Evolutionary conservation across 2,888 invertebrate genomes (phyloP).

Genomic region (Thymelicus sylvestris): DNA sequence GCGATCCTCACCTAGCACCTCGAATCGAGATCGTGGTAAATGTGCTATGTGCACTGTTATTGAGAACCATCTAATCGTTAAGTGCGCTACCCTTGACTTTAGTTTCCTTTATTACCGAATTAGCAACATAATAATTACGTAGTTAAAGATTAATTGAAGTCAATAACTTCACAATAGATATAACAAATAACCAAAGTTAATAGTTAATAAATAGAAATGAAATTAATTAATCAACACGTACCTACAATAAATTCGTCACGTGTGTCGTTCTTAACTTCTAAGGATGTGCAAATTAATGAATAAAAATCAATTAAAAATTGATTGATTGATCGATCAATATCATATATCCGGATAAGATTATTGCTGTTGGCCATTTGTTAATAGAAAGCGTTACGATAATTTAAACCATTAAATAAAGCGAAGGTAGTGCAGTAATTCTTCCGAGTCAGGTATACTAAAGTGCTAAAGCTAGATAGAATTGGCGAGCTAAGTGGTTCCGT

Average conservation of each 20-base stretch:
- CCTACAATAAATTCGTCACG: neutral
- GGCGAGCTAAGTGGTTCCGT: constrained; percentile 37
- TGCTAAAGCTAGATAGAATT: constrained; percentile 33
- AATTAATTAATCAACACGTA: no score
- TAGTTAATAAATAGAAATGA: no score
- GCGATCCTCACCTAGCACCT: constrained; percentile 55
- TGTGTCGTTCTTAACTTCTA: neutral
- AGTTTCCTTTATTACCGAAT: constrained; percentile 20
- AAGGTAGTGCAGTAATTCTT: constrained; percentile 18
- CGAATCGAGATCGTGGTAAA: constrained; percentile 54
- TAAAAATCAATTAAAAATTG: neutral
- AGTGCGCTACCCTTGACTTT: constrained; percentile 20
- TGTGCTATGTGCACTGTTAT: constrained; percentile 56
- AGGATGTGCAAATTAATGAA: neutral
- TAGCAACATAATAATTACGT: neutral
- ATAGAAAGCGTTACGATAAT: constrained; percentile 21
- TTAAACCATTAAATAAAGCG: constrained; percentile 36
- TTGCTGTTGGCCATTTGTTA: neutral
- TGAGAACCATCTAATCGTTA: constrained; percentile 35
- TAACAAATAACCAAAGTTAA: no score
- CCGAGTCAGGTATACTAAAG: constrained; percentile 30
- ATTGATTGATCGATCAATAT: neutral
- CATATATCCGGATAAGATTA: constrained; percentile 1
- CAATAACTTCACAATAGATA: no score
- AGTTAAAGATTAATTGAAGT: no score